phyloP scores from a whole-genome alignment of 2,888 invertebrate species.

The Scelioninae gen. 1 region DNA sequence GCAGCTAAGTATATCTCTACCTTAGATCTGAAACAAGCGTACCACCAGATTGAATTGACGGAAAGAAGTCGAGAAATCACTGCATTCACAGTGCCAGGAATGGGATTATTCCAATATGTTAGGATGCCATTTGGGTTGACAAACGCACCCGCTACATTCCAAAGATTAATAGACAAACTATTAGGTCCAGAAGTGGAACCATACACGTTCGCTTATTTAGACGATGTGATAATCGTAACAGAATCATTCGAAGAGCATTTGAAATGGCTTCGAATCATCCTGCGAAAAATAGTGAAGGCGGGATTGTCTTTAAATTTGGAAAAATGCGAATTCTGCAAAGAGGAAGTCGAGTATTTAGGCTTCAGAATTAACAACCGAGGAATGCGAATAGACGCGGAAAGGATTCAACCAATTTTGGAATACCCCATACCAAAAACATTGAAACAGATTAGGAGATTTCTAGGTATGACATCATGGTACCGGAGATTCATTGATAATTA shows the following conservation, averaged over 20 bases:
- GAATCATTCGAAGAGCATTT: constrained; percentile 54
- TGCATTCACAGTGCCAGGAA: constrained; percentile 75
- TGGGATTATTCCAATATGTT: constrained; percentile 75
- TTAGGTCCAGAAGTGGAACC: constrained; percentile 43
- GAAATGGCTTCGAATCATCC: constrained; percentile 30
- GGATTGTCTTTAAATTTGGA: constrained; percentile 35
- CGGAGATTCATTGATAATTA: constrained; percentile 72
- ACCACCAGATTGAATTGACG: constrained; percentile 73
- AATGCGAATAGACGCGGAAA: not conserved
- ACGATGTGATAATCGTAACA: constrained; percentile 56
- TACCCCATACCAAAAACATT: not conserved
- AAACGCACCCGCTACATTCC: constrained; percentile 75
- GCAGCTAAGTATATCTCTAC: constrained; percentile 74
- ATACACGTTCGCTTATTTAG: constrained; percentile 53
- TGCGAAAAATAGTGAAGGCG: constrained; percentile 10
- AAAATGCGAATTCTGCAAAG: constrained; percentile 58
- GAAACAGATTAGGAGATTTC: constrained; percentile 72
- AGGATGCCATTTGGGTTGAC: constrained; percentile 75
- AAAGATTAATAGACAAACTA: constrained; percentile 67
- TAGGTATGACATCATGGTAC: constrained; percentile 76
- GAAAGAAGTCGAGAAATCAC: constrained; percentile 70
- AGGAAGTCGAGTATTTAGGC: constrained; percentile 43
- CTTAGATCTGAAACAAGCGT: constrained; percentile 76
- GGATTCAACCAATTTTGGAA: constrained; percentile 8
- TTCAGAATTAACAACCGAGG: constrained; percentile 18